Evolutionary conservation across 2,888 invertebrate genomes (phyloP), one percentile per base, ranked within the genome.

Genomic region (Xylota sylvarum): DNA sequence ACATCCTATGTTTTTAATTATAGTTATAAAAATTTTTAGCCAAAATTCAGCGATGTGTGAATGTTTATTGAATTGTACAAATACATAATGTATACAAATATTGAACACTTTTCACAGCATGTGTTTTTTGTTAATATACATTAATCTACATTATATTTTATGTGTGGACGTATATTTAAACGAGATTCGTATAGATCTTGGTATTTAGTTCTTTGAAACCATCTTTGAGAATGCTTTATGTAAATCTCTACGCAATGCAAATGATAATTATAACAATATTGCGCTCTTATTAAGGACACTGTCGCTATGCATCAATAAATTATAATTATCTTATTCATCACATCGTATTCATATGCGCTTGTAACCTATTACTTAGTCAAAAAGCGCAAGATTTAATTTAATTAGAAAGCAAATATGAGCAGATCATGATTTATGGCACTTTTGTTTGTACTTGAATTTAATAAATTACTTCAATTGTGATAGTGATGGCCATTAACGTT

Each of bases 391-490:
- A 32, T 62, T 43, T 14, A n/a, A 30, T 62, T 62, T 43, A 62
- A 60, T 60, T 58, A 58, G 35, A 58, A 37, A 23, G 40, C 23
- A 40, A 60, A 60, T 60, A 23, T n/a, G 19, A 40, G 40, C 37
- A 60, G 43, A 27, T 14, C 14, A 23, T 62, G 62, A 62, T 62
- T 62, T 62, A 62, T 19, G 40, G n/a, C 40, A 40, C 23, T 62
- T 62, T 2, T 62, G 40, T 27, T 46, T 62, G 46, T 17, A 46
- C 46, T 43, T 30, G 62, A 12, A 62, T 14, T 62, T 62, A 62
- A 62, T 62, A 46, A 62, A 62, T 46, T 30, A 17, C 62, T 43
- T 62, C 43, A 62, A 62, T 62, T 62, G 43, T 43, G 30, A 9
- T 43, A 14, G 62, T 62, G 30, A 62, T 46, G 62, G 17, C 14